Evolutionary conservation across 1,140 invertebrate genomes (phyloP).

Genomic region (Apis cerana): DNA sequence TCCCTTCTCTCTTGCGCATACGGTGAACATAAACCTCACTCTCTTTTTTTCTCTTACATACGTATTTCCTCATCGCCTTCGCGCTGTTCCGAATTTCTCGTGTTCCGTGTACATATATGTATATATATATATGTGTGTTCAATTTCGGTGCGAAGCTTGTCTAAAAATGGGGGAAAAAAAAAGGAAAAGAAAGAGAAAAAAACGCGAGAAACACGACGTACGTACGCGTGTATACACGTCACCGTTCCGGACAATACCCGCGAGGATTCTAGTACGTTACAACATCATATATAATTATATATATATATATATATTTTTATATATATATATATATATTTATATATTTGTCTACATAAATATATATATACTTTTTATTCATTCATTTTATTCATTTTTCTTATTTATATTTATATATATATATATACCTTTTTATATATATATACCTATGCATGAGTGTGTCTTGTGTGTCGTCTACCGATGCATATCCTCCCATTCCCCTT

Average conservation of each 20-base stretch:
- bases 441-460: conserved; percentile 47
- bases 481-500: conserved; percentile 38
- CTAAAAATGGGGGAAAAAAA: neutral
- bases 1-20: neutral
- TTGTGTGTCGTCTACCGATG: conserved; percentile 49
- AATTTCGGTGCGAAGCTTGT: conserved; percentile 19
- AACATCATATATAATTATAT: conserved; percentile 66
- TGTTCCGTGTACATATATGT: neutral
- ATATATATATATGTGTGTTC: neutral
- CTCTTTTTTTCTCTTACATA: neutral
- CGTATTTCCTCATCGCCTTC: neutral
- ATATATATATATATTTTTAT: conserved; percentile 68
- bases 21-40: neutral
- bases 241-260: conserved; percentile 63
- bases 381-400: conserved; percentile 56
- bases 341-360: conserved; percentile 24
- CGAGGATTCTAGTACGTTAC: conserved; percentile 72
- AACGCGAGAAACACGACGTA: conserved; percentile 59
- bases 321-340: conserved; percentile 65
- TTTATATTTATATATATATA: conserved; percentile 56
- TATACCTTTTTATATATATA: conserved; percentile 63
- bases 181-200: conserved; percentile 7
- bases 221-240: conserved; percentile 70
- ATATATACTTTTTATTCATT: conserved; percentile 60
- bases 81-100: neutral